Percentiles rank a stretch among this genome's conserved stretches.
phyloP scores from a whole-genome alignment of 2,113 vertebrate genomes.

The Bubalus kerabau region DNA sequence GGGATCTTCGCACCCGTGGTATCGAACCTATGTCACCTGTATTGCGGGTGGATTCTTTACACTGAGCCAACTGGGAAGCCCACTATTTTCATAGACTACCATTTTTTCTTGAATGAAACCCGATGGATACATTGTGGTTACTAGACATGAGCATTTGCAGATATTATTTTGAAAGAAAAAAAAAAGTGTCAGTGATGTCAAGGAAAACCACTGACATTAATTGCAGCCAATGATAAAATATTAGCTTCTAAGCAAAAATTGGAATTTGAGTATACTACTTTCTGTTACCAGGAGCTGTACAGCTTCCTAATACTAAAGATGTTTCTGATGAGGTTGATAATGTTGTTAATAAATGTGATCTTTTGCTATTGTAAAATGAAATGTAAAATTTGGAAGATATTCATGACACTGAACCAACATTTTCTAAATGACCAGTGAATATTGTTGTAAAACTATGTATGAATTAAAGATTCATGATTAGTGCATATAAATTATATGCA shows the following conservation, averaged over 20 bases:
- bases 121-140: neutral
- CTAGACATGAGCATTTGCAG: neutral
- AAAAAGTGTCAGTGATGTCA: neutral
- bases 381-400: neutral
- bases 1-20: neutral
- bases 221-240: neutral
- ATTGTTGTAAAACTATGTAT: neutral
- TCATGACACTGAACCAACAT: neutral
- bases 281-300: neutral
- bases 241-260: neutral
- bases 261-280: neutral
- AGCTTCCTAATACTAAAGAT: neutral
- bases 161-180: neutral
- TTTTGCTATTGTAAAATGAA: constrained; percentile 2
- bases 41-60: neutral
- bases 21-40: rapidly evolving
- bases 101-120: neutral
- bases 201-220: neutral
- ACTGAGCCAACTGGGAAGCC: neutral
- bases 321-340: neutral
- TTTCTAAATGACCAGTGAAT: neutral
- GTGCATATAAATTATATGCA: neutral
- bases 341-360: neutral
- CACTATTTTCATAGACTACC: neutral
- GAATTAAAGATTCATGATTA: neutral